Base-by-base conservation (phyloP, 2,113 vertebrate species). In the Xiphorhynchus elegans region DNA sequence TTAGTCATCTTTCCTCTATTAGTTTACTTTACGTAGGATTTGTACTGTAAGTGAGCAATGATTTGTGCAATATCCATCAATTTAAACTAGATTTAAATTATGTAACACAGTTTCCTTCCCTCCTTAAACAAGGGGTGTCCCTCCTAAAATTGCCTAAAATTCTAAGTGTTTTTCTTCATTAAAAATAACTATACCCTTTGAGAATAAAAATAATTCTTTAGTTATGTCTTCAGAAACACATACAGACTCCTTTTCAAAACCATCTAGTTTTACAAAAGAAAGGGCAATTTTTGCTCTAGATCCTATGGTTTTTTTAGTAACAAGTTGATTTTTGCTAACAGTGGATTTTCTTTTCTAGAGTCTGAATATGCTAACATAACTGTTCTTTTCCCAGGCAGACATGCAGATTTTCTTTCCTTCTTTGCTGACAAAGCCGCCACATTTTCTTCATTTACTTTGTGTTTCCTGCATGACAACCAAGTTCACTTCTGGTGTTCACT, bases 1-100 rank as follows among this genome's bases (percentile, higher is more conserved):
- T 83, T 95, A 66, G 28, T 12, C 37, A 35, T 84, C 50, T 85
- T 85, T 83, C 55, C 44, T 76, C 35, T 62, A 29, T 76, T 72
- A 73, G 15, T 59, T 94, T 95, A 40, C 47, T 96, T 55, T 74
- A 40, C 3, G 8, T 74, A 35, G 18, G 6, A 64, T 89, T 90
- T 73, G 59, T 63, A 53, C 46, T 50, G 11, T 60, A 93, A 72
- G 4, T 42, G 21, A 58, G 29, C 4, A 42, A 79, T 89, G 53
- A 76, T 95, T 90, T 96, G n/a, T 84, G 28, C 13, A 50, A 28
- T 87, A 46, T 35, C n/a, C 25, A 86, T 19, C 10, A 28, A 72
- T 90, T 87, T 69, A 91, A 93, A 94, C 46, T 69, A 73, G 40
- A 77, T 92, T 93, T 66, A 84, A 91, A 95, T 91, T 47, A 53